Base-by-base conservation (phyloP, 2,797 vertebrate species). In the Champsocephalus gunnari region DNA sequence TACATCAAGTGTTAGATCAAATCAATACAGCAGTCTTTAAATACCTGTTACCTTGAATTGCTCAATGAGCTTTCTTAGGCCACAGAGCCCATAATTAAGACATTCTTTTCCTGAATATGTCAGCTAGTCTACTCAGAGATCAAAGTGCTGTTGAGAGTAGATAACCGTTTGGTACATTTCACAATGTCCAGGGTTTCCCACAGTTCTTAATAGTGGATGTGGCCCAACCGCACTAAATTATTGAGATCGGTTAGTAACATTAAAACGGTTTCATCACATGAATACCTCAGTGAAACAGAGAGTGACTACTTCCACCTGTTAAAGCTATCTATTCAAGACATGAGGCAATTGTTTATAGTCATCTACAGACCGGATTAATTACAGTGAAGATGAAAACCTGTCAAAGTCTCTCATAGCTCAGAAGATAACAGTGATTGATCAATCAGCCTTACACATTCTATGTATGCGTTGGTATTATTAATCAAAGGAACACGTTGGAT, bases 391-490 rank as follows among this genome's bases (percentile, higher is more conserved):
- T 55, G 43, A 58, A 48, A 79, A 60, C 14, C 58, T 1, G 19
- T 75, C 32, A 66, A 11, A 66, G 14, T 65, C 53, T 28, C 61
- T 86, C 66, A 79, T 1, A 32, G 16, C 78, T 75, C 71, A 34
- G 9, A 64, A 63, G 73, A 69, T 77, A 41, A 57, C 60, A 73
- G 61, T 51, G 73, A 81, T 44, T 61, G 70, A 82, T 78, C 32
- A 49, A 44, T 80, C 28, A 47, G 57, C 41, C 24, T 24, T 10
- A 63, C 49, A 32, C 43, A 55, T 44, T 0, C 16, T 66, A 65
- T 55, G 12, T 34, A 21, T 4, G 61, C 58, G 56, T 51, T 51
- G 16, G 28, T 34, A 41, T 59, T 68, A 87, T 81, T 47, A 75
- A 79, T 84, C 71, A 71, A 78, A 69, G 56, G 21, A 56, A 49